Evolutionary conservation across 2,113 vertebrate species (phyloP).

Genomic region (Oostethus manadensis): DNA sequence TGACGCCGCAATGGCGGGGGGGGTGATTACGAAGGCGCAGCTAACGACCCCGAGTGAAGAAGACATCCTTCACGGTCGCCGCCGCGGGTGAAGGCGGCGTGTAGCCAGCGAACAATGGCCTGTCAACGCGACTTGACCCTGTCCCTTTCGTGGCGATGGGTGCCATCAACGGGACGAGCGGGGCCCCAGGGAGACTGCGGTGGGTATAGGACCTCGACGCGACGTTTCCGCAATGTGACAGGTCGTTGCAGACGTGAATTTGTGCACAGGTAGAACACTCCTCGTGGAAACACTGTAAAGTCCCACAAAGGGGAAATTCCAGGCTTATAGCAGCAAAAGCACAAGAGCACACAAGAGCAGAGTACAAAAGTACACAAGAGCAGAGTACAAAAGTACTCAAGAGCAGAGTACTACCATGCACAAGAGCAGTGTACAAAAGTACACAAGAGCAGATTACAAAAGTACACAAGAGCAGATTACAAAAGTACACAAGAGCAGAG

Average conservation of each 20-base stretch:
- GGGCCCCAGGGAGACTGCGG: not conserved
- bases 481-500: no score
- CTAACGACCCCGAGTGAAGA: conserved; percentile 30
- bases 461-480: no score
- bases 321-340: no score
- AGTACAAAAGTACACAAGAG: no score
- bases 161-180: conserved; percentile 31
- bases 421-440: no score
- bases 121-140: conserved; percentile 30
- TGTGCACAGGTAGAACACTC: conserved; percentile 1
- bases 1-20: conserved; percentile 39
- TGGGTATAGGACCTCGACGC: conserved; percentile 10
- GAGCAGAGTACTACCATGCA: no score
- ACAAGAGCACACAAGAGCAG: no score
- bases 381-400: no score
- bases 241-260: conserved; percentile 22
- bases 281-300: not conserved
- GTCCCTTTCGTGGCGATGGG: conserved; percentile 11
- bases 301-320: no score
- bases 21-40: conserved; percentile 45
- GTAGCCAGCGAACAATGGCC: conserved; percentile 45
- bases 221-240: conserved; percentile 15
- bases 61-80: conserved; percentile 46
- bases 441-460: no score
- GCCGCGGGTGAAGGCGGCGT: conserved; percentile 25